Evolutionary conservation across 2,113 vertebrate species (phyloP).

Genomic region (Phocoena phocoena): DNA sequence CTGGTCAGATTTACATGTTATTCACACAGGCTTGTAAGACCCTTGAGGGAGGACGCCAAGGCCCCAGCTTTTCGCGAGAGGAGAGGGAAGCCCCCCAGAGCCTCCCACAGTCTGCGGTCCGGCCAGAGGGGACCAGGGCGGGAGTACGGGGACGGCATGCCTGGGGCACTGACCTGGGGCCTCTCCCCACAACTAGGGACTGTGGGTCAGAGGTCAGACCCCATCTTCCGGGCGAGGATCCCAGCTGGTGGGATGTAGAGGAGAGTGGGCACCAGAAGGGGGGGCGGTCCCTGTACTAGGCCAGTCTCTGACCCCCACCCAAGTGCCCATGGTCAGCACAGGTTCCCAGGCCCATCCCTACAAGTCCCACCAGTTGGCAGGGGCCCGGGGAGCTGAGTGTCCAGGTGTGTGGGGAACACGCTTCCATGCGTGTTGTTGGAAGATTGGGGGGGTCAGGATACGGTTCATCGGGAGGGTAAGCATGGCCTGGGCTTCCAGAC

Average conservation of each 20-base stretch:
- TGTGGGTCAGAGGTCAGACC: background rate
- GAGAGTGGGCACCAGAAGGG: background rate
- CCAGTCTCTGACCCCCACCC: background rate
- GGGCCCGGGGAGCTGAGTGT: background rate
- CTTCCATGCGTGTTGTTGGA: background rate
- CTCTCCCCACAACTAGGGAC: background rate
- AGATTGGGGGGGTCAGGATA: background rate
- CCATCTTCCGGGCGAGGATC: rapidly evolving
- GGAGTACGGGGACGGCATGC: background rate
- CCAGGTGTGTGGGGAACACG: too few species aligned
- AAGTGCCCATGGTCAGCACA: background rate
- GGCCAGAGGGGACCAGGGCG: background rate
- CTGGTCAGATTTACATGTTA: background rate
- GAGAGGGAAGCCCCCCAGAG: background rate
- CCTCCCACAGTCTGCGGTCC: background rate
- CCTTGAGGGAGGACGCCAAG: background rate
- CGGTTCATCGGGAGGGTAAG: background rate
- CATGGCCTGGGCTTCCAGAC: background rate
- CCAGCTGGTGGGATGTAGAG: background rate
- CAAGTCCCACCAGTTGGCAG: background rate
- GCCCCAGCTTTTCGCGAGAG: background rate
- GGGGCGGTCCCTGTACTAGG: too few species aligned
- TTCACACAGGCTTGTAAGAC: background rate
- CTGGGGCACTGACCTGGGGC: too few species aligned
- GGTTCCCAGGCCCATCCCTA: background rate